These are phyloP conservation scores for Deroplatys truncata DNA, from an alignment of 2,888 invertebrate species.

Conservation along the genomic window DNA sequence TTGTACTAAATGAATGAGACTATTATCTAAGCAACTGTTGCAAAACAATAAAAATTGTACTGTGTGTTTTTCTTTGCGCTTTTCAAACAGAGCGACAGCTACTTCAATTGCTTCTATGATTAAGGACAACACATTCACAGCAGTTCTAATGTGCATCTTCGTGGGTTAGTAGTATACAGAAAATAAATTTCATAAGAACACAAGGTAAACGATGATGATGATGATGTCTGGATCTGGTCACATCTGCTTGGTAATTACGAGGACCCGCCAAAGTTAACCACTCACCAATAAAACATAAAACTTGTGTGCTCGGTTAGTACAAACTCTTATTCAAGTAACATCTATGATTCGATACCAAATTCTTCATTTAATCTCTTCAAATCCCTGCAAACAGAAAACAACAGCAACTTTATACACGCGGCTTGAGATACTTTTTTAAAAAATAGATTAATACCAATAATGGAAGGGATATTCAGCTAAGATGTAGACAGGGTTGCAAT, in stretches of 20 bases:
- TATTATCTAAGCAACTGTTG: no score
- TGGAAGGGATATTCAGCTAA: no score
- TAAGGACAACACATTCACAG: not conserved
- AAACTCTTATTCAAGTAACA: not conserved
- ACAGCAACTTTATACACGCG: not conserved
- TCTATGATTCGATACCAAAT: conserved; percentile 42
- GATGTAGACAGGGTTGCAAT: no score
- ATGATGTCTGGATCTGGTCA: not conserved
- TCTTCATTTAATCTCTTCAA: conserved; percentile 44
- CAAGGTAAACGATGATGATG: not conserved
- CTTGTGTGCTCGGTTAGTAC: not conserved
- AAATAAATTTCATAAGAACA: not conserved
- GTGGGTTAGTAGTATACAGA: not conserved
- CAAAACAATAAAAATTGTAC: not conserved
- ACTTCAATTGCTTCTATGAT: not conserved
- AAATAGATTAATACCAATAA: no score
- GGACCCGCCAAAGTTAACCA: not conserved
- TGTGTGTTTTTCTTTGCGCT: not conserved
- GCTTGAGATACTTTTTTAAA: not conserved
- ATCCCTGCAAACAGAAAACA: conserved; percentile 41
- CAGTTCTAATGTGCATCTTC: not conserved
- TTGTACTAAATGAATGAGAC: not conserved
- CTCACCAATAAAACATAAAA: not conserved
- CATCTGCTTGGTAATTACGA: not conserved
- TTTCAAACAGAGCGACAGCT: not conserved